Evolutionary conservation across 2,113 vertebrate genomes (phyloP), one percentile per base, ranked within the genome.

Genomic region (Micromys minutus): DNA sequence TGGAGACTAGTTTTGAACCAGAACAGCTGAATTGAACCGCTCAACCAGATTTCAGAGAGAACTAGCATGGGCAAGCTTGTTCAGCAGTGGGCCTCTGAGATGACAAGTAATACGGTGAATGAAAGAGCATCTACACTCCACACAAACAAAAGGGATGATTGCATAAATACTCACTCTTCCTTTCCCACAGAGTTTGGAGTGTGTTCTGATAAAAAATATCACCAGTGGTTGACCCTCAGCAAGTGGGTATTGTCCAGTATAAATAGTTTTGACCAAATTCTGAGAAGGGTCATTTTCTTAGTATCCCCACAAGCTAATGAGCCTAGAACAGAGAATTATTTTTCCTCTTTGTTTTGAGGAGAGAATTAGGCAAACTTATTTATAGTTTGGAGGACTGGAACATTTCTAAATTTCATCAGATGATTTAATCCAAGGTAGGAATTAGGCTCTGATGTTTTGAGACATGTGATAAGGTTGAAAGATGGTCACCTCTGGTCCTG

Each of bases 401-500:
- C 50, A 29, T 80, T 89, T 47, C 77, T 85, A 79, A 90, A 92
- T 93, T 93, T 95, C 84, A 77, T 88, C 47, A 91, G 71, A 39
- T 36, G 61, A 52, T 96, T 96, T 94, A 94, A 69, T 80, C 47
- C 90, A 92, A 47, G 24, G 55, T 95, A 22, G 71, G 52, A 92
- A 77, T 97, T 90, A 80, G 65, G 34, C 47, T 72, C 31, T 93
- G 80, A 74, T 63, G 24, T 89, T 92, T 94, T 92, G 72, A 96
- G 72, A 91, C 76, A 50, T 42, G 72, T 42, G 29, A 81, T 97
- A 91, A 94, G 57, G 42, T 79, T 96, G 88, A 96, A 86, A 94
- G 95, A 90, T 90, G 71, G 69, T 92, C 85, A 90, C 0, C 55
- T 7, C 13, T 86, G 61, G 61, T 87, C 42, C 63, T 69, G 36